Conservation (phyloP, 1,140 invertebrate species). For the Psilanteris sp. region DNA sequence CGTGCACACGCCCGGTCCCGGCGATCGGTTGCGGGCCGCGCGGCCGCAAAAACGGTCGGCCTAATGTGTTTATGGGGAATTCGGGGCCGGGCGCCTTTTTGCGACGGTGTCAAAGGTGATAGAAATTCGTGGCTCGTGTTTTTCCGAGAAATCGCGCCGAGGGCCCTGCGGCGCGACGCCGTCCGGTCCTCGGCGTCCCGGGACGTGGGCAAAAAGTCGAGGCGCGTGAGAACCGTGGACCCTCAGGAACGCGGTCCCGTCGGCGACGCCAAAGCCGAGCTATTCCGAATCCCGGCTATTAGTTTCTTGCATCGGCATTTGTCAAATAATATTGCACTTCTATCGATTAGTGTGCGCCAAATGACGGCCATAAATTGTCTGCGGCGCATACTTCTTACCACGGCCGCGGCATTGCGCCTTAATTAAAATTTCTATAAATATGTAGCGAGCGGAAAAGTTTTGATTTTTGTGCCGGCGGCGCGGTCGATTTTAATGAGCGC, state of each 20-base stretch:
- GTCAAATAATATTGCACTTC: constrained; percentile 66
- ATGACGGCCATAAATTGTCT: constrained; percentile 47
- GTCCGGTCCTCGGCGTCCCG: constrained; percentile 24
- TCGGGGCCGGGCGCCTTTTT: constrained; percentile 14
- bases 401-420: constrained; percentile 45
- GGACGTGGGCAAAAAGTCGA: constrained; percentile 33
- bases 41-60: constrained; percentile 8
- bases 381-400: constrained; percentile 38
- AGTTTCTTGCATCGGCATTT: constrained; percentile 61
- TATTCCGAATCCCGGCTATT: constrained; percentile 55
- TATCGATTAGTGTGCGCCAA: constrained; percentile 61
- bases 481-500: constrained; percentile 13
- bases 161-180: too few relatives aligned
- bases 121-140: constrained; percentile 58
- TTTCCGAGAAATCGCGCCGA: constrained; percentile 54
- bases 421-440: constrained; percentile 64
- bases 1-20: too few relatives aligned
- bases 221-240: constrained; percentile 54
- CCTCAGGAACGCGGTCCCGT: constrained; percentile 53
- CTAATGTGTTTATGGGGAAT: constrained; percentile 52
- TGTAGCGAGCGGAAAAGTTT: constrained; percentile 37
- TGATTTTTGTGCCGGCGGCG: constrained; percentile 12
- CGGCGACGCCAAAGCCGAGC: constrained; percentile 50
- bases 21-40: too few relatives aligned
- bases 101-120: constrained; percentile 39